phyloP scores from a whole-genome alignment of 2,113 vertebrate species.

The Enhydra lutris region DNA sequence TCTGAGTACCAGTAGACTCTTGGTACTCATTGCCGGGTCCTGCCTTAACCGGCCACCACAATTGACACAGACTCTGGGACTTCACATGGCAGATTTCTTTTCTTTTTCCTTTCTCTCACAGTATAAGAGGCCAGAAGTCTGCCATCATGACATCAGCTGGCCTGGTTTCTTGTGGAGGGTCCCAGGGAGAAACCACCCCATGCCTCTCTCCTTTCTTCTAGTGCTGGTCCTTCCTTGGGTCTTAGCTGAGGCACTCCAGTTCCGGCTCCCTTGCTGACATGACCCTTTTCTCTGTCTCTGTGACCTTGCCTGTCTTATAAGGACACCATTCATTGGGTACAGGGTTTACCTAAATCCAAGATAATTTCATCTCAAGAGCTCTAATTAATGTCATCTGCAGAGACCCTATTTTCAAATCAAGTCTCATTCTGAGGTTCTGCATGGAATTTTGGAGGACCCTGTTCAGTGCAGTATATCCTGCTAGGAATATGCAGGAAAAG shows the following conservation, averaged over 20 bases:
- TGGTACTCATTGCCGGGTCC: background rate
- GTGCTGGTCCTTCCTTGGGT: background rate
- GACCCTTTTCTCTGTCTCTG: background rate
- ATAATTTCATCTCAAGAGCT: background rate
- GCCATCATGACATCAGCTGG: background rate
- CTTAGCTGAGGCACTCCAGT: background rate
- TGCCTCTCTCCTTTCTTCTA: background rate
- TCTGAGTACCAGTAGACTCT: background rate
- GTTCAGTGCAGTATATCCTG: background rate
- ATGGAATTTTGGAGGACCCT: background rate
- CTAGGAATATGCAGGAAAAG: background rate
- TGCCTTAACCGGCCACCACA: background rate
- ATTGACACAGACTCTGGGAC: background rate
- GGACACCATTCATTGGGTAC: background rate
- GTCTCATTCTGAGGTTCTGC: background rate
- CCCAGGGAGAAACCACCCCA: background rate
- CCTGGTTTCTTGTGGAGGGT: background rate
- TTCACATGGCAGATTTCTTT: background rate
- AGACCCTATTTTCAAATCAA: background rate
- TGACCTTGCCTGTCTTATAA: background rate
- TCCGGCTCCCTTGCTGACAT: background rate
- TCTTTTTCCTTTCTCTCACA: background rate
- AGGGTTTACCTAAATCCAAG: background rate
- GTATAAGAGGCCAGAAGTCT: background rate
- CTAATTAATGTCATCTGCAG: background rate